phyloP scores from a whole-genome alignment of 2,113 vertebrate genomes.

The Montifringilla adamsi region DNA sequence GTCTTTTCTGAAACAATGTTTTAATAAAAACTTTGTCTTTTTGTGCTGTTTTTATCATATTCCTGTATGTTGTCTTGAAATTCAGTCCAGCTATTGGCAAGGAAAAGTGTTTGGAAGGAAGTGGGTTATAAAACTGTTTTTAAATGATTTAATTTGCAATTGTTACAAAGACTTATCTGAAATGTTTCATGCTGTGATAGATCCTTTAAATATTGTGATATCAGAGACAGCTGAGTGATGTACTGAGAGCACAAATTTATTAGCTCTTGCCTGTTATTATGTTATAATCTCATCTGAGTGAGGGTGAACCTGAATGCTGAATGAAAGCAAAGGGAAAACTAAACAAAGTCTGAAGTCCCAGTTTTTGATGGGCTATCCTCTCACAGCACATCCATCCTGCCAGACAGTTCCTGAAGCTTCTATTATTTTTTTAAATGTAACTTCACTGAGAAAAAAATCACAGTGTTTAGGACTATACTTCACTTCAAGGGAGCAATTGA shows the following conservation, averaged over 20 bases:
- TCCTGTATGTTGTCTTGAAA: neutral
- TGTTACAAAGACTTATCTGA: neutral
- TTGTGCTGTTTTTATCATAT: conserved; percentile 15
- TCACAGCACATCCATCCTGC: neutral
- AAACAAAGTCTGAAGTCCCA: neutral
- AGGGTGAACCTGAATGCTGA: neutral
- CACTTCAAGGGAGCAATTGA: neutral
- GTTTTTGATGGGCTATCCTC: neutral
- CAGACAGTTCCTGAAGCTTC: neutral
- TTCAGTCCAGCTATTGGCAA: conserved; percentile 22
- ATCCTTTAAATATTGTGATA: conserved; percentile 50
- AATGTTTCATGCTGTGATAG: conserved; percentile 13
- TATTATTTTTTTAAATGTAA: neutral
- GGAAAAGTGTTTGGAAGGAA: neutral
- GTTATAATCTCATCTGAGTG: neutral
- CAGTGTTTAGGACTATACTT: neutral
- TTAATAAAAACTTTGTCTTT: conserved; percentile 11
- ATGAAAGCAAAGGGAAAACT: neutral
- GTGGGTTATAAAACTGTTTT: conserved; percentile 7
- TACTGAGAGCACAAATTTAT: conserved; percentile 1
- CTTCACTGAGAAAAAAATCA: neutral
- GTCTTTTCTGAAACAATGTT: neutral
- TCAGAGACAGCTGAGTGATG: conserved; percentile 36
- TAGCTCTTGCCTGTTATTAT: neutral
- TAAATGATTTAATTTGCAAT: conserved; percentile 13